Percentiles rank a stretch among this genome's conserved stretches.
Evolutionary conservation across 2,888 invertebrate genomes (phyloP).

Genomic region (Lobophora halterata): DNA sequence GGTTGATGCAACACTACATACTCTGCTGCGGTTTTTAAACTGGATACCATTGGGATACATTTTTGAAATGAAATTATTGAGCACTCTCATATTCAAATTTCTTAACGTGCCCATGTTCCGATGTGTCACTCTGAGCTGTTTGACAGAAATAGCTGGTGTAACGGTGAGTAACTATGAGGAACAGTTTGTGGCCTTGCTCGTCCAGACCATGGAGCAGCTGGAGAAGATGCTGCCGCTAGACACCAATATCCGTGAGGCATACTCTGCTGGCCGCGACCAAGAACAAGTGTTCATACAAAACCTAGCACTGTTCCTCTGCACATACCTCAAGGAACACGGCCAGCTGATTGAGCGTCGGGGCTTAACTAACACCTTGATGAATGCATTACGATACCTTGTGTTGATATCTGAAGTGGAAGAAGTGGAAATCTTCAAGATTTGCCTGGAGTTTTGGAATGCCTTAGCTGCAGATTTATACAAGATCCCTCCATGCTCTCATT

Average conservation of each 20-base stretch:
- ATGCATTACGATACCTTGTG: constrained; percentile 92
- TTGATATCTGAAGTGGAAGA: constrained; percentile 99
- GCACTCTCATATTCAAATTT: constrained; percentile 97
- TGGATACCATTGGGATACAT: constrained; percentile 99
- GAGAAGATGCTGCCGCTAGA: constrained; percentile 94
- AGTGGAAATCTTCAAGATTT: constrained; percentile 99
- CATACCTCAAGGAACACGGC: constrained; percentile 98
- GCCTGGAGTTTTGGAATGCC: constrained; percentile 99
- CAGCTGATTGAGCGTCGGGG: constrained; percentile 91
- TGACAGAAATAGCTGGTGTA: constrained; percentile 98
- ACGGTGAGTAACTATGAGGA: constrained; percentile 95
- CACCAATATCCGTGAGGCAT: constrained; percentile 96
- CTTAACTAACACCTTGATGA: constrained; percentile 87
- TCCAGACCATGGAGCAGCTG: constrained; percentile 95
- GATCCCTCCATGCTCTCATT: constrained; percentile 86
- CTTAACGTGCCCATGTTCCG: constrained; percentile 98
- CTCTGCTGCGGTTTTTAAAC: constrained; percentile 96
- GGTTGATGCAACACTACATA: constrained; percentile 97
- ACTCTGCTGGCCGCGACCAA: constrained; percentile 95
- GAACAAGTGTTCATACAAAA: constrained; percentile 99
- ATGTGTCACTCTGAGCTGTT: constrained; percentile 98
- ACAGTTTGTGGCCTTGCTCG: constrained; percentile 94
- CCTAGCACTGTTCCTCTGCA: constrained; percentile 97
- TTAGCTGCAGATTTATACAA: constrained; percentile 95
- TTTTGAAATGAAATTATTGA: constrained; percentile 98